Evolutionary conservation across 35 echinoderm and acorn worm species (phyloP).

Genomic region (Ptychodera flava): DNA sequence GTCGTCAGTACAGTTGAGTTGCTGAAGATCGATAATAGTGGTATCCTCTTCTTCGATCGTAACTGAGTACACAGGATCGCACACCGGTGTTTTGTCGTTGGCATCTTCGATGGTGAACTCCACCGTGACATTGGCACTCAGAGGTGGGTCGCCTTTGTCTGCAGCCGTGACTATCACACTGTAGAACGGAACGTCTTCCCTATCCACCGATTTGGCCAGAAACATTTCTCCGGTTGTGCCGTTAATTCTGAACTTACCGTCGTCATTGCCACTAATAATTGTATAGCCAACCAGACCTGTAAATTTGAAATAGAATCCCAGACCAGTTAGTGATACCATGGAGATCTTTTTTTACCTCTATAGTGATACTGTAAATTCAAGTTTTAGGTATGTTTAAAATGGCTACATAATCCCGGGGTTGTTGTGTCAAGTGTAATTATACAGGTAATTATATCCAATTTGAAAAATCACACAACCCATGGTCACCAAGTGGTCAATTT

Average conservation of each 20-base stretch:
- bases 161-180: slow-evolving; percentile 52
- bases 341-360: no score
- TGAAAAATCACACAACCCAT: no score
- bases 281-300: slow-evolving; percentile 40
- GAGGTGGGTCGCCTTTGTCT: slow-evolving; percentile 42
- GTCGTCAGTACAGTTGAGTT: slow-evolving; percentile 61
- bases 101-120: slow-evolving; percentile 61
- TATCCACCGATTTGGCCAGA: slow-evolving; percentile 37
- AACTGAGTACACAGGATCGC: slow-evolving; percentile 78
- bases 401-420: no score
- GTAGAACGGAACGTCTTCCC: slow-evolving; percentile 55
- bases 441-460: no score
- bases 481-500: no score
- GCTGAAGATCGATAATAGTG: slow-evolving; percentile 53
- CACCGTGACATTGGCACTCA: slow-evolving; percentile 67
- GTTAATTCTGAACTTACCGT: slow-evolving; percentile 54
- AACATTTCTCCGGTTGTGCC: slow-evolving; percentile 43
- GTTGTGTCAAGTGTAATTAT: no score
- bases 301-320: no score
- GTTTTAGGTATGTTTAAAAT: no score
- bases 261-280: slow-evolving; percentile 49
- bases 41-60: slow-evolving; percentile 95
- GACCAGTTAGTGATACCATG: no score
- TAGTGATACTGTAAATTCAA: no score
- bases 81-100: slow-evolving; percentile 88